Evolutionary conservation across 2,888 invertebrate species (phyloP).

Genomic region (Philereme vetulata): DNA sequence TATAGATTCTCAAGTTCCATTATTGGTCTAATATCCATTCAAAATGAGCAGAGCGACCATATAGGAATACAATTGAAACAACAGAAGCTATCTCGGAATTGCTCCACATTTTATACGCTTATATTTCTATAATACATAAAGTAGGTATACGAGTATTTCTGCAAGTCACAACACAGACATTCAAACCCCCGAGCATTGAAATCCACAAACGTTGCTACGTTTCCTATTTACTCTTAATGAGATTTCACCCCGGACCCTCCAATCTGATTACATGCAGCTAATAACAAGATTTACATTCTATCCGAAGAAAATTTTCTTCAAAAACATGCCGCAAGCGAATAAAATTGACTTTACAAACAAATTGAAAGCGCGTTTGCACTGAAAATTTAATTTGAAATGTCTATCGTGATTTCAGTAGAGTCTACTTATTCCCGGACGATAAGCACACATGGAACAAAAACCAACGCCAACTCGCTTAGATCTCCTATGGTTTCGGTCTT

Average conservation of each 20-base stretch:
- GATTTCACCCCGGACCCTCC: constrained; percentile 45
- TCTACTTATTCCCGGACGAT: constrained; percentile 35
- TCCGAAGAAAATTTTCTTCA: constrained; percentile 25
- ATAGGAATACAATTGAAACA: too few relatives aligned
- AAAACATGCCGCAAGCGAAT: constrained; percentile 28
- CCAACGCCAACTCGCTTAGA: constrained; percentile 1
- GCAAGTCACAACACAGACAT: constrained; percentile 16
- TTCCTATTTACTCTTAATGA: constrained; percentile 47
- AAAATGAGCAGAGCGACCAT: too few relatives aligned
- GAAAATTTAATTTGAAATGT: constrained; percentile 55
- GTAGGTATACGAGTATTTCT: not conserved
- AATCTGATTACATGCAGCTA: constrained; percentile 45
- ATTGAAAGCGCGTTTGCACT: constrained; percentile 37
- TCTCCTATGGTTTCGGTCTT: not conserved
- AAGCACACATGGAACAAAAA: constrained; percentile 18
- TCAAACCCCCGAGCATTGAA: constrained; percentile 16
- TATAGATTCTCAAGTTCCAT: too few relatives aligned
- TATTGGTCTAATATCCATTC: too few relatives aligned
- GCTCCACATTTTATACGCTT: too few relatives aligned
- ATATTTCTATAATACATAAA: not conserved
- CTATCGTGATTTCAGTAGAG: constrained; percentile 51
- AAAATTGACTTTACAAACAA: constrained; percentile 29
- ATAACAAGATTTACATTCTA: constrained; percentile 41
- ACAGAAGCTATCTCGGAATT: too few relatives aligned
- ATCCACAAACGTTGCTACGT: constrained; percentile 32